Evolutionary conservation across 1,140 invertebrate species (phyloP).

Genomic region (Oppia nitens): DNA sequence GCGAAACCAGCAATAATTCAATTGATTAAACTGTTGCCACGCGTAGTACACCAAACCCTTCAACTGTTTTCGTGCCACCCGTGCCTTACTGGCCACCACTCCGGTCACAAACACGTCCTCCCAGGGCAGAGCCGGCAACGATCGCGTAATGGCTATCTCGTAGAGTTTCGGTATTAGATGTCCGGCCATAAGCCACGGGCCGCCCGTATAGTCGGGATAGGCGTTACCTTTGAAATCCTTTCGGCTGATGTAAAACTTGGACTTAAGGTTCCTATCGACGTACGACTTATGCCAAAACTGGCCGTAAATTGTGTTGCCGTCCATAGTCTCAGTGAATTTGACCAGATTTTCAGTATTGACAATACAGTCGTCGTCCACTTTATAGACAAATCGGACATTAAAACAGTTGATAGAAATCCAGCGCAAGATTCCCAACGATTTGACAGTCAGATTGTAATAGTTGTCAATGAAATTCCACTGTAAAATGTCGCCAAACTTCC

Average conservation of each 20-base stretch:
- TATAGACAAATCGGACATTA: slow-evolving; percentile 48
- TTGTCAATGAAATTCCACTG: slow-evolving; percentile 25
- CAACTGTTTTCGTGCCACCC: slow-evolving; percentile 9
- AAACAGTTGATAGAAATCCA: slow-evolving; percentile 43
- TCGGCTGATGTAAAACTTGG: slow-evolving; percentile 36
- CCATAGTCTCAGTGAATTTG: slow-evolving; percentile 30
- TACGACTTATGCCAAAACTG: background rate
- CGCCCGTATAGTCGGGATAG: slow-evolving; percentile 24
- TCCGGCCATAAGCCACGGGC: slow-evolving; percentile 23
- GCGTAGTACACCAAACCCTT: background rate
- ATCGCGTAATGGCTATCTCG: slow-evolving; percentile 38
- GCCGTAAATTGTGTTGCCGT: slow-evolving; percentile 50
- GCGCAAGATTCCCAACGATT: slow-evolving; percentile 26
- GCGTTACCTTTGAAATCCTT: slow-evolving; percentile 16
- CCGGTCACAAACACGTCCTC: slow-evolving; percentile 77
- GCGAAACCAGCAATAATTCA: slow-evolving; percentile 2
- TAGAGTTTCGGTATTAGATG: slow-evolving; percentile 48
- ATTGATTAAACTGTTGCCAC: background rate
- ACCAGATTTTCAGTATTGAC: slow-evolving; percentile 40
- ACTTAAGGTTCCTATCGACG: slow-evolving; percentile 36
- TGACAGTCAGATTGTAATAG: slow-evolving; percentile 28
- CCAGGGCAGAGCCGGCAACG: slow-evolving; percentile 50
- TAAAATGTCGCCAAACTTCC: slow-evolving; percentile 20
- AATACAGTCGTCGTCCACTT: slow-evolving; percentile 70
- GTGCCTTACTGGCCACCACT: slow-evolving; percentile 19